Evolutionary conservation across 2,797 vertebrate genomes (phyloP).

Genomic region (Peromyscus melanophrys): DNA sequence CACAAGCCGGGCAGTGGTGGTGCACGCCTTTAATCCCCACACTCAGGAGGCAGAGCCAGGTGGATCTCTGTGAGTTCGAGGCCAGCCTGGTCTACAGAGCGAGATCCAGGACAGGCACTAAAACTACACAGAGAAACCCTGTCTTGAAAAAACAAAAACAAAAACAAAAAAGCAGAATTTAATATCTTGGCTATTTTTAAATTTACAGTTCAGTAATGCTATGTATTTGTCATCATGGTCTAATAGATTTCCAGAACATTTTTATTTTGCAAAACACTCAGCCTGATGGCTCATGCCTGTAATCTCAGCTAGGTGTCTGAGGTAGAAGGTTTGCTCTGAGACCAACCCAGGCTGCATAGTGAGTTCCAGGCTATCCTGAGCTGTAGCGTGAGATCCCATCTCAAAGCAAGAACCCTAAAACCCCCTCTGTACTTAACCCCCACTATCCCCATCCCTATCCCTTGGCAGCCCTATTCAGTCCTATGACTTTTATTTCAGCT

Average conservation of each 20-base stretch:
- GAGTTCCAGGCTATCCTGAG: neutral
- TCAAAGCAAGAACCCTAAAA: neutral
- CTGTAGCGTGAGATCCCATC: neutral
- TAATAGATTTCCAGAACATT: slow-evolving; percentile 24
- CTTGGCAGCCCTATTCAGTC: neutral
- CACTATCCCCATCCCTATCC: neutral
- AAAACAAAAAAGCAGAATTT: neutral
- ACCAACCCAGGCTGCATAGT: neutral
- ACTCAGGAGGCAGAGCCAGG: no score
- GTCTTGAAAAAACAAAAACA: no score
- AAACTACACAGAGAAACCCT: no score
- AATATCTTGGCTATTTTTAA: slow-evolving; percentile 42
- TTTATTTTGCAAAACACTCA: slow-evolving; percentile 14
- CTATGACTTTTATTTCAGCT: slow-evolving; percentile 20
- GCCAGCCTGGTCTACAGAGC: no score
- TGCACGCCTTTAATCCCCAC: no score
- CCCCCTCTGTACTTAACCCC: neutral
- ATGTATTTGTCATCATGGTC: slow-evolving; percentile 24
- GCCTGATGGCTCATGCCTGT: neutral
- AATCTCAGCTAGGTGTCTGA: neutral
- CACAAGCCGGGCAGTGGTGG: neutral
- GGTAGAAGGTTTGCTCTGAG: neutral
- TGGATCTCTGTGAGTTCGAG: no score
- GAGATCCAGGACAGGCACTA: no score
- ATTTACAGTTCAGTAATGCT: neutral